Evolutionary conservation across 1,140 invertebrate species (phyloP).

Genomic region (Gryllus bimaculatus): DNA sequence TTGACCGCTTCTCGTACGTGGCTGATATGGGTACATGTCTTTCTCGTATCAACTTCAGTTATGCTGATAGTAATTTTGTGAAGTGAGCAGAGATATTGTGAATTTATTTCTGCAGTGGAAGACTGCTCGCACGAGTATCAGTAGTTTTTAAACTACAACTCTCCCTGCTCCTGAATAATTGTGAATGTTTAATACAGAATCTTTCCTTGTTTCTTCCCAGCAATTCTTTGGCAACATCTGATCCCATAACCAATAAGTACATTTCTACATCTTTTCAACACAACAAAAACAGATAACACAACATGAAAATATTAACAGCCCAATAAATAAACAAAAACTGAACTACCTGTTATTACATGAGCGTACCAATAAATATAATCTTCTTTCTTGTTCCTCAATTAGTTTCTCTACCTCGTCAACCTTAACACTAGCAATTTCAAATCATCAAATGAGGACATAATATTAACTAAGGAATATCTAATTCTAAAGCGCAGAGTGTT

Average conservation of each 20-base stretch:
- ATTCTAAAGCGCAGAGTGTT: not conserved
- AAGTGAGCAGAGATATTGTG: too few relatives aligned
- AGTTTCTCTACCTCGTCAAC: not conserved
- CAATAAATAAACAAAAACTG: not conserved
- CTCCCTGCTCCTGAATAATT: not conserved
- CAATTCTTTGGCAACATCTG: not conserved
- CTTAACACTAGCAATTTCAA: not conserved
- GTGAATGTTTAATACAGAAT: not conserved
- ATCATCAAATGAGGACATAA: slow-evolving; percentile 1
- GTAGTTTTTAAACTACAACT: too few relatives aligned
- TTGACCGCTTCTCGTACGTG: too few relatives aligned
- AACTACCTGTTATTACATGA: not conserved
- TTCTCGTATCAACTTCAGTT: too few relatives aligned
- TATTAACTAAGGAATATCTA: not conserved
- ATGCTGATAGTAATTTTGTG: too few relatives aligned
- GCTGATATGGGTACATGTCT: too few relatives aligned
- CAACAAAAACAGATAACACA: too few relatives aligned
- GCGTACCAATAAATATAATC: too few relatives aligned
- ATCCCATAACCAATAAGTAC: not conserved
- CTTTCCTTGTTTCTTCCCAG: not conserved
- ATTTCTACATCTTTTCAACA: slow-evolving; percentile 7
- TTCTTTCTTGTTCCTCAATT: not conserved
- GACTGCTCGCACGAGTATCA: too few relatives aligned
- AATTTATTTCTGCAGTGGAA: too few relatives aligned
- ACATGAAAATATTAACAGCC: not conserved